Evolutionary conservation across 2,888 invertebrate species (phyloP), one percentile per base, ranked within the genome.

Genomic region (Tubulanus polymorphus): DNA sequence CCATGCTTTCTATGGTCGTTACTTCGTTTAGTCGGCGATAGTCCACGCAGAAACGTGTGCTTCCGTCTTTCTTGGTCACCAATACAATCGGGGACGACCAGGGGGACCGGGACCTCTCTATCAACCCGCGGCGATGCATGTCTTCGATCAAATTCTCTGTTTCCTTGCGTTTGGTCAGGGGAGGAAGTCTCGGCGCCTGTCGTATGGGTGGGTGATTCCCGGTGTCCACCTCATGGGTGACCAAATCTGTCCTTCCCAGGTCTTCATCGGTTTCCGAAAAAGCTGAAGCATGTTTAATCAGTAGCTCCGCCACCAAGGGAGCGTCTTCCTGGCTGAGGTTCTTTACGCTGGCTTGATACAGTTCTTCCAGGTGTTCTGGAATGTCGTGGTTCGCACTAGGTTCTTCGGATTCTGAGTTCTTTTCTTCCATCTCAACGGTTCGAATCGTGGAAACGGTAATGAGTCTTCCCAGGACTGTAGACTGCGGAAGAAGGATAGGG

Each of bases 51-150:
- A 15, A 26, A 25, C 53, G 12, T 15, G 46, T 8, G 2, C 20
- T 12, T 8, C 35, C 46, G 29, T 56, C 56, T 26, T 55, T 56
- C 45, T 56, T 56, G 25, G 37, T 48, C 1, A 56, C 56, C 1
- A 56, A 23, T 2, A 56, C 54, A 8, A 29, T 26, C 2, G 53
- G 20, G 8, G 23, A 15, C 1, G 37, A 51, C 53, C 53, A 55
- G 5, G 37, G 27, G 3, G 52, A 37, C 18, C n/a, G 23, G 15
- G 23, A 51, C 20, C 23, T 20, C 25, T 28, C 28, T n/a, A 48
- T 12, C 1, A 48, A 5, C 2, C 51, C 48, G 25, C 23, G 37
- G n/a, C 23, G 18, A 2, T 46, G 23, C 2, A 51, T n/a, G 23
- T 51, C 26, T 51, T 47, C n/a, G 25, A 25, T 26, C 3, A 15